Percentiles rank a stretch among this genome's conserved stretches.
phyloP scores from a whole-genome alignment of 37 sponge, comb jelly and placozoan species.

The Chondrosia reniformis region DNA sequence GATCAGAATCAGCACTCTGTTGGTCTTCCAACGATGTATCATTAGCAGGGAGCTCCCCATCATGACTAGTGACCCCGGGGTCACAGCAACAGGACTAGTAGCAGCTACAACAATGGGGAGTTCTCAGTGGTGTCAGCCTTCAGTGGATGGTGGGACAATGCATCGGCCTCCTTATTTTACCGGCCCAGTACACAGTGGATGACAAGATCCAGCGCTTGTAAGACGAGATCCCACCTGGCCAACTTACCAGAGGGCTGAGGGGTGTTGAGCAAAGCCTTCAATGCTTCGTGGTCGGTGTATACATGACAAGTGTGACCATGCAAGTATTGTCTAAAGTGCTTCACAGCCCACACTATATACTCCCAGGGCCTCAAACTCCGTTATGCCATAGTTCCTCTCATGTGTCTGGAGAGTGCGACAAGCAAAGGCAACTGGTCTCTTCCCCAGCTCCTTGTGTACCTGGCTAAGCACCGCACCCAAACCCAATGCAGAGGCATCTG shows the following conservation, averaged over 20 bases:
- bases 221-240: constrained; percentile 24
- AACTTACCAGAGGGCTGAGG: constrained; percentile 31
- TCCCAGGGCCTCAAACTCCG: constrained; percentile 28
- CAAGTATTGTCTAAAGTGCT: constrained; percentile 21
- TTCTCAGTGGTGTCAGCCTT: background rate
- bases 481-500: constrained; percentile 27
- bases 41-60: background rate
- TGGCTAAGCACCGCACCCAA: constrained; percentile 36
- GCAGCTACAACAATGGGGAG: background rate
- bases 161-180: constrained; percentile 6
- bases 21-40: background rate
- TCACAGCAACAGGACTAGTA: constrained; percentile 12
- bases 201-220: constrained; percentile 26
- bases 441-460: background rate
- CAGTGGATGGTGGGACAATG: constrained; percentile 4
- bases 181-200: constrained; percentile 22
- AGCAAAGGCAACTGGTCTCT: constrained; percentile 17
- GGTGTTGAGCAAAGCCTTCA: constrained; percentile 29
- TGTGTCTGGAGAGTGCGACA: constrained; percentile 24
- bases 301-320: constrained; percentile 24
- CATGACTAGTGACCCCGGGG: background rate
- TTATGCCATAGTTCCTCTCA: constrained; percentile 14
- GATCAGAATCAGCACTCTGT: constrained; percentile 22
- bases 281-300: constrained; percentile 21
- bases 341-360: constrained; percentile 37